These are phyloP conservation scores for Scaptomyza polygonia DNA, from an alignment of 2,888 invertebrate species.

Conservation along the genomic window DNA sequence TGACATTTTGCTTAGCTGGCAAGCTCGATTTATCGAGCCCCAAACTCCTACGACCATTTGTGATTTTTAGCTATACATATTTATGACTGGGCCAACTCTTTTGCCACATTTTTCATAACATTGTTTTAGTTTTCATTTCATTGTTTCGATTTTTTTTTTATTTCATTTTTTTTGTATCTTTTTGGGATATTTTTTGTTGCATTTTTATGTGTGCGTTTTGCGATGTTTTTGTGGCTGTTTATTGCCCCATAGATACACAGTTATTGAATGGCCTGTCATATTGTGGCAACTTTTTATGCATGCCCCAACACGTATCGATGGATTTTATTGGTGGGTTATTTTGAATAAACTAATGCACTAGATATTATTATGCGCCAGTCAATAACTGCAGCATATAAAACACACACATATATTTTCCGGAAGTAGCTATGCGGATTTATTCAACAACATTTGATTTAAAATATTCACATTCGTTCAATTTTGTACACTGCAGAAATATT, in stretches of 20 bases:
- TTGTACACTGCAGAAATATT: not conserved
- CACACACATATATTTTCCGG: slow-evolving; percentile 4
- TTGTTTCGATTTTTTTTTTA: slow-evolving; percentile 14
- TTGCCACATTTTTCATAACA: slow-evolving; percentile 56
- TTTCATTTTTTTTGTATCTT: slow-evolving; percentile 8
- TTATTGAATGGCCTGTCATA: slow-evolving; percentile 76
- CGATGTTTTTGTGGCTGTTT: slow-evolving; percentile 60
- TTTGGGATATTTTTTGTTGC: slow-evolving; percentile 51
- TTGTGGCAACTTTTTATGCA: slow-evolving; percentile 71
- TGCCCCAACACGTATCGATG: slow-evolving; percentile 64
- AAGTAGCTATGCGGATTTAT: slow-evolving; percentile 22
- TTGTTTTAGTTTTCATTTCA: slow-evolving; percentile 64
- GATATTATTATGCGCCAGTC: slow-evolving; percentile 14
- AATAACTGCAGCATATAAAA: slow-evolving; percentile 1
- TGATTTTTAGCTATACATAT: slow-evolving; percentile 53
- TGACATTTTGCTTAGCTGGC: slow-evolving; percentile 76
- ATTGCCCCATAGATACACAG: slow-evolving; percentile 54
- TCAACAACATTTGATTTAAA: slow-evolving; percentile 8
- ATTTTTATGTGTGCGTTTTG: slow-evolving; percentile 71
- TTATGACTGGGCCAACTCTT: slow-evolving; percentile 63
- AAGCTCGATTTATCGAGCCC: slow-evolving; percentile 61
- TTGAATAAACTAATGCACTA: slow-evolving; percentile 54
- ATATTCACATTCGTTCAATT: slow-evolving; percentile 2
- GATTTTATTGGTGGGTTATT: slow-evolving; percentile 57
- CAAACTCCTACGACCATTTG: slow-evolving; percentile 13